Conservation (phyloP, 2,888 invertebrate genomes). For the Cosmorhoe ocellata region DNA sequence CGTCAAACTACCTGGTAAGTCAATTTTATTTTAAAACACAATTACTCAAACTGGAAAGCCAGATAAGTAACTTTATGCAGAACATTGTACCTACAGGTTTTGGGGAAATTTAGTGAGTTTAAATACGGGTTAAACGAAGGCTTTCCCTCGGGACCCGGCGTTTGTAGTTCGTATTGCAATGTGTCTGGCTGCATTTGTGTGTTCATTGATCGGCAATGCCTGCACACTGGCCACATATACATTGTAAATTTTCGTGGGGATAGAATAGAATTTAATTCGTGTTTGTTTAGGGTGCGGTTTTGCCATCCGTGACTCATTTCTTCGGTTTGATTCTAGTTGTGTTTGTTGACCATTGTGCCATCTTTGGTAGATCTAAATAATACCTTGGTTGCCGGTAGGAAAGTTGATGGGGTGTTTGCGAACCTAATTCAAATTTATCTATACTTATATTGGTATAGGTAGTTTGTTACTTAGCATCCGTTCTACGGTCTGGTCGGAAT, state of each 20-base stretch:
- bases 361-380: no score
- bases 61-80: no score
- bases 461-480: no score
- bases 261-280: background rate
- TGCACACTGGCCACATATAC: conserved; percentile 3
- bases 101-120: background rate
- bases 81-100: background rate
- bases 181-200: conserved; percentile 34
- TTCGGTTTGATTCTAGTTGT: background rate
- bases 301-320: conserved; percentile 1
- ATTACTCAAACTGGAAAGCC: no score
- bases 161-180: conserved; percentile 35
- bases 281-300: conserved; percentile 17
- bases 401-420: no score
- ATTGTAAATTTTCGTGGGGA: conserved; percentile 1
- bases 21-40: conserved; percentile 31
- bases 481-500: no score
- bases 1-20: conserved; percentile 65
- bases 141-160: conserved; percentile 50
- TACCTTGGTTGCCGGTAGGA: no score
- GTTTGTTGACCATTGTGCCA: no score
- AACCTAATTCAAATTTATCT: no score
- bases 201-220: conserved; percentile 45
- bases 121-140: background rate
- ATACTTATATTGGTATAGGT: no score